Percentiles rank a stretch among this genome's conserved stretches.
phyloP scores from a whole-genome alignment of 2,888 invertebrate genomes.

The Teinopalpus imperialis region DNA sequence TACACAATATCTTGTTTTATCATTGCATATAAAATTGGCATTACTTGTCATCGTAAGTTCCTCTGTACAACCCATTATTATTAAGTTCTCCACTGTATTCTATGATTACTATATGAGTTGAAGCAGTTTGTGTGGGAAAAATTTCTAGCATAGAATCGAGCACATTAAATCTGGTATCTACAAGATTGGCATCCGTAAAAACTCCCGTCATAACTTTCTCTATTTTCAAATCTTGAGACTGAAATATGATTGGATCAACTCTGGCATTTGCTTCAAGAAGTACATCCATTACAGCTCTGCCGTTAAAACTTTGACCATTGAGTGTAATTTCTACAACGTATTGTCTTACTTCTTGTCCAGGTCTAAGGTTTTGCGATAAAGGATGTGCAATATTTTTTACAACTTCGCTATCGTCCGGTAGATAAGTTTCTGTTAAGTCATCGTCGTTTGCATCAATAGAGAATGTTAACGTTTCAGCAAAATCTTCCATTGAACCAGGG shows the following conservation, averaged over 20 bases:
- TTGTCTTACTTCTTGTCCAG: conserved; percentile 43
- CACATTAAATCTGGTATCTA: conserved; percentile 30
- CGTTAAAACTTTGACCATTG: conserved; percentile 42
- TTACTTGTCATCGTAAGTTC: conserved; percentile 40
- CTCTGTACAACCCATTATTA: conserved; percentile 41
- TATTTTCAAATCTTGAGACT: conserved; percentile 42
- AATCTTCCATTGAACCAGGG: neutral
- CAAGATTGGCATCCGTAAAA: conserved; percentile 39
- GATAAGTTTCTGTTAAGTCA: too few species aligned
- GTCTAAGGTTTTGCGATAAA: conserved; percentile 40
- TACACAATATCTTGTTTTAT: too few species aligned
- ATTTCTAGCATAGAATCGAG: conserved; percentile 44
- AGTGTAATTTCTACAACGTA: conserved; percentile 48
- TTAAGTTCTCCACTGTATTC: conserved; percentile 47
- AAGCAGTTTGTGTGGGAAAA: conserved; percentile 32
- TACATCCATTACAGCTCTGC: conserved; percentile 46
- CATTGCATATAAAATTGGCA: too few species aligned
- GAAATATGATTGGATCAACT: conserved; percentile 42
- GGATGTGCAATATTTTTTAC: conserved; percentile 30
- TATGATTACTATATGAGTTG: conserved; percentile 45
- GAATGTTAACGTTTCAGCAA: neutral
- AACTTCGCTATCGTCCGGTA: too few species aligned
- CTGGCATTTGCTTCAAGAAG: conserved; percentile 36
- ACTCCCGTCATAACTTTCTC: conserved; percentile 43
- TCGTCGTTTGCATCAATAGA: neutral